Base-by-base conservation (phyloP, 1,140 invertebrate genomes). In the Panagrolaimus sp. region DNA sequence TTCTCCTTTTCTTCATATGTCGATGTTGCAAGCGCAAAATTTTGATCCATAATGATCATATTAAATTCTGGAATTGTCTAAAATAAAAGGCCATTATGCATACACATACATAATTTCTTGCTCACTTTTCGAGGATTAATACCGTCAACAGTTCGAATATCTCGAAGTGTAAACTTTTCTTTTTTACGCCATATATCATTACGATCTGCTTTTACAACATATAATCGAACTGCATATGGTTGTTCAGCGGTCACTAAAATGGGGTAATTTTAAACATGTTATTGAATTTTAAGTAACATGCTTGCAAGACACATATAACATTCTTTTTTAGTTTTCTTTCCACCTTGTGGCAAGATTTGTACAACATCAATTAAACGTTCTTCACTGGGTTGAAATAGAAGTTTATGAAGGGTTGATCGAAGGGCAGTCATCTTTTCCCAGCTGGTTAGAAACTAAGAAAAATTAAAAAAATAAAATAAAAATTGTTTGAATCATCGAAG, bases 11-110 rank as follows among this genome's bases (percentile, higher is more conserved):
- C 92, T 77, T 90, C 89, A 38, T 87, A 77, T 81, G 88, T 91
- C 32, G 88, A 88, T 0, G 91, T 89, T 44, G 88, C 87, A 91
- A 92, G 94, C 84, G 90, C 90, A 82, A 92, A 94, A 12, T 89
- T 85, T 85, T 93, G 92, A 81, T 94, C 92, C 21, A 45, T 46
- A 81, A 93, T 89, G 74, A 90, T 88, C 64, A 95, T 84, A 83
- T 94, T 91, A 85, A 95, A 90, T 74, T 93, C 91, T 73, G 88
- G 86, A 0, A 88, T 89, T 67, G 92, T 89, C 84, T 87, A 76
- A 69, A 83, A 14, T 32, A 17, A 12, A 66, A 7, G 10, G 43
- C 24, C 1, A 15, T 82, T 43, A 48, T 67, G 63, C 47, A 64
- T 44, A 67, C 5, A 14, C 0, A 55, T 9, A 43, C 15, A 72